Conservation (phyloP, 2,113 vertebrate genomes). For the Shinisaurus crocodilurus region DNA sequence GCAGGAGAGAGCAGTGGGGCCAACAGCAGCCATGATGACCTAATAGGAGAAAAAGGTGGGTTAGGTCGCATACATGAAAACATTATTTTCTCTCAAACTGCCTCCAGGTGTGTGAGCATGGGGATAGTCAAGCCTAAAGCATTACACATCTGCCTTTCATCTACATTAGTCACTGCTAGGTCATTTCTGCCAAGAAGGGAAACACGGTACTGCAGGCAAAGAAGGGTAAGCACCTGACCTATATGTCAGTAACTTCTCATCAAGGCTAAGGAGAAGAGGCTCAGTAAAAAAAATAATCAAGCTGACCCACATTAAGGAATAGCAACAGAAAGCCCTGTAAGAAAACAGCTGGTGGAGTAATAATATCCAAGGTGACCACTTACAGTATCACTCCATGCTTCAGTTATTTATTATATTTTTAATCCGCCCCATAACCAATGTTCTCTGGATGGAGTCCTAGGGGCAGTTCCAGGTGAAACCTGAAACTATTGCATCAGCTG, state of each 20-base stretch:
- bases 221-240: not conserved
- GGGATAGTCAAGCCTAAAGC: not conserved
- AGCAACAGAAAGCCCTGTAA: not conserved
- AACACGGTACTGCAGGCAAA: slow-evolving; percentile 7
- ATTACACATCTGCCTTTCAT: not conserved
- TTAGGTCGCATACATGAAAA: not conserved
- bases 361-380: not conserved
- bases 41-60: slow-evolving; percentile 64
- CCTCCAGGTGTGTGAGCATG: not conserved
- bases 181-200: slow-evolving; percentile 1
- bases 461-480: no score
- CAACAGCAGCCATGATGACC: slow-evolving; percentile 91
- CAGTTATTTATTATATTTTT: not conserved
- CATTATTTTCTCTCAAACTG: slow-evolving; percentile 3
- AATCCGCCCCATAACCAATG: no score
- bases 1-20: slow-evolving; percentile 87
- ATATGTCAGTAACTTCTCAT: not conserved
- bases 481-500: no score
- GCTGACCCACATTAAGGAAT: not conserved
- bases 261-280: not conserved
- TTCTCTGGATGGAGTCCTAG: no score
- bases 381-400: not conserved
- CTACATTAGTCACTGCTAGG: not conserved
- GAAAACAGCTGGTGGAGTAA: not conserved
- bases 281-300: not conserved